A percentile compares a stretch with the other conserved stretches of the same genome.
Evolutionary conservation across 2,113 vertebrate species (phyloP).

Genomic region (Pitta sordida): DNA sequence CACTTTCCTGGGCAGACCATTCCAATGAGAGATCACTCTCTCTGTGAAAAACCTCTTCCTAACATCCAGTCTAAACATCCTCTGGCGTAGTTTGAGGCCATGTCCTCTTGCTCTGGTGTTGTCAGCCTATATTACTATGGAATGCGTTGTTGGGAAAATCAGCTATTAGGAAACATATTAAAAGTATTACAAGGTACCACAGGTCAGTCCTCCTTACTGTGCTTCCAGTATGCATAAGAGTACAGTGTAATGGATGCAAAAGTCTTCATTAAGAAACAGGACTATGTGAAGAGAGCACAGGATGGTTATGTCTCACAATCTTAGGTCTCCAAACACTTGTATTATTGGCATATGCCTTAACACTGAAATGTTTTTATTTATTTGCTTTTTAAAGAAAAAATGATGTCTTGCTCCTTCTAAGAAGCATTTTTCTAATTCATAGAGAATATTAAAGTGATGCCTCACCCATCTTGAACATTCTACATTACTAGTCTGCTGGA

Average conservation of each 20-base stretch:
- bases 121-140: not conserved
- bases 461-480: not conserved
- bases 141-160: not conserved
- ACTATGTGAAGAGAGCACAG: not conserved
- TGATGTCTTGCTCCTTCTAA: not conserved
- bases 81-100: no score
- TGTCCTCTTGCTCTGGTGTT: no score
- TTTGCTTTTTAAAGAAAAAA: not conserved
- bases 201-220: not conserved
- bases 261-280: not conserved
- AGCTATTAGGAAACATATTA: not conserved
- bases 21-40: no score
- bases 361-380: not conserved
- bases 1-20: no score
- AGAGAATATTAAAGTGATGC: not conserved
- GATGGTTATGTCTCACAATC: not conserved
- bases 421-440: not conserved
- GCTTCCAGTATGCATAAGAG: not conserved
- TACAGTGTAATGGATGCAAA: not conserved
- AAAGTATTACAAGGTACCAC: not conserved
- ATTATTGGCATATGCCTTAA: not conserved
- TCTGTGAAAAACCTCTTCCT: no score
- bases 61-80: no score
- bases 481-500: not conserved
- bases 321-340: not conserved